Percentiles rank a stretch among this genome's conserved stretches.
phyloP scores from a whole-genome alignment of 1,140 invertebrate genomes.

The Drosophila varians region DNA sequence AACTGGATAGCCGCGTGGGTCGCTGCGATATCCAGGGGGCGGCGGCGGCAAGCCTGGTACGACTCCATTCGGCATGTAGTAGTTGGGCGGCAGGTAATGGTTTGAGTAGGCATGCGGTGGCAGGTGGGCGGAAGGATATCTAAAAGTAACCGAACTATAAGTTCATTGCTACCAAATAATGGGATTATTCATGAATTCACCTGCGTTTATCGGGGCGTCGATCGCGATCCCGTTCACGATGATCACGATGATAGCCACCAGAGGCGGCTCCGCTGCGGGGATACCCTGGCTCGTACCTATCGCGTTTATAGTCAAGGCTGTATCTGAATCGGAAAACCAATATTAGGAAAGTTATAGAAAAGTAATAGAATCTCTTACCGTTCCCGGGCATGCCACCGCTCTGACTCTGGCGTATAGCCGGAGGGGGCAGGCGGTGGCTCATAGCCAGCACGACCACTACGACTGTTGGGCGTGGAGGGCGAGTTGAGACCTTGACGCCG shows the following conservation, averaged over 20 bases:
- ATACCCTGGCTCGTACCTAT: conserved; percentile 73
- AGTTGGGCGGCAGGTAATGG: conserved; percentile 75
- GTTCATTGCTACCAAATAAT: too few relatives aligned
- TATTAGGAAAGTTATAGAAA: background rate
- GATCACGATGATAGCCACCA: conserved; percentile 78
- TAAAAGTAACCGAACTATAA: too few relatives aligned
- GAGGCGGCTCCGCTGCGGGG: conserved; percentile 42
- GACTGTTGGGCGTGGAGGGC: conserved; percentile 51
- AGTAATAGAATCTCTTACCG: conserved; percentile 40
- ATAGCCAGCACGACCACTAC: conserved; percentile 45
- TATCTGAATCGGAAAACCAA: conserved; percentile 47
- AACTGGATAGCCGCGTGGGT: conserved; percentile 71
- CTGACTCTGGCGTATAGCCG: conserved; percentile 56
- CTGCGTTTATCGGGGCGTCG: conserved; percentile 85
- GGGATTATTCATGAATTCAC: conserved; percentile 62
- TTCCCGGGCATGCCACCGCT: conserved; percentile 66
- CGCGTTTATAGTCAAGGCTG: conserved; percentile 73
- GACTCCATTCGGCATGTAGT: conserved; percentile 73
- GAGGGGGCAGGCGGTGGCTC: conserved; percentile 50
- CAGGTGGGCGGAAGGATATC: conserved; percentile 61
- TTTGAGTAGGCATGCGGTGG: conserved; percentile 64
- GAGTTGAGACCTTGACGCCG: conserved; percentile 60
- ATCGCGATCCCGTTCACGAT: conserved; percentile 85
- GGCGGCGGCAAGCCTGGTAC: conserved; percentile 50
- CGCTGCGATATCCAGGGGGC: conserved; percentile 61